These are phyloP conservation scores for Eilema depressum DNA, from an alignment of 2,888 invertebrate genomes.

Conservation along the genomic window DNA sequence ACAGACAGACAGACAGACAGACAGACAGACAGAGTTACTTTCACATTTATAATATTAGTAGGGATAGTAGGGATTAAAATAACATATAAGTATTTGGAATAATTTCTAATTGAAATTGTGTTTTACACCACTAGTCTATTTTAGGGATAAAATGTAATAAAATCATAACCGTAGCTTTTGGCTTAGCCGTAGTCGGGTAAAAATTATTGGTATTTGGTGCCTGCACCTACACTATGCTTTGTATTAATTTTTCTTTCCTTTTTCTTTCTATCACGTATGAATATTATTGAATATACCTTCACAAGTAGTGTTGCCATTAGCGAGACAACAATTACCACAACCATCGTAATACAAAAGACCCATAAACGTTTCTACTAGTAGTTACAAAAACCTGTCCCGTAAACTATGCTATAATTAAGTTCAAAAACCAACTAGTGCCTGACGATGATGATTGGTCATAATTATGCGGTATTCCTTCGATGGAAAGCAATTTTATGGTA, in stretches of 20 bases:
- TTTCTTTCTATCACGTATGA: neutral
- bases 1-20: too few relatives aligned
- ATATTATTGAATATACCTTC: neutral
- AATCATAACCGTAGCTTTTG: too few relatives aligned
- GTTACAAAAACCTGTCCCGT: constrained; percentile 33
- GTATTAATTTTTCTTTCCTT: neutral
- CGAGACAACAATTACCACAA: neutral
- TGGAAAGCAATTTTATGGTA: constrained; percentile 62
- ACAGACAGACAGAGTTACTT: too few relatives aligned
- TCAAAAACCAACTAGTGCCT: constrained; percentile 61
- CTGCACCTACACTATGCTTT: too few relatives aligned
- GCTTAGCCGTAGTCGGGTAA: too few relatives aligned
- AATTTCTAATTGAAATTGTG: too few relatives aligned
- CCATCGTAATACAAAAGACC: constrained; percentile 14
- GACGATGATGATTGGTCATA: constrained; percentile 65
- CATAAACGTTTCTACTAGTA: constrained; percentile 19
- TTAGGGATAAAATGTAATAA: too few relatives aligned
- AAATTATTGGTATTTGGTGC: neutral
- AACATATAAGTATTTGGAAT: too few relatives aligned
- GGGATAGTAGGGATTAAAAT: too few relatives aligned
- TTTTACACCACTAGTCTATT: too few relatives aligned
- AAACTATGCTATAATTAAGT: constrained; percentile 57
- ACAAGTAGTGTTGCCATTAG: neutral
- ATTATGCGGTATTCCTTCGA: constrained; percentile 62
- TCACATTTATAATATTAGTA: too few relatives aligned